Base-by-base conservation (phyloP, 37 sponge, comb jelly and placozoan genomes). In the Theonella swinhoei region DNA sequence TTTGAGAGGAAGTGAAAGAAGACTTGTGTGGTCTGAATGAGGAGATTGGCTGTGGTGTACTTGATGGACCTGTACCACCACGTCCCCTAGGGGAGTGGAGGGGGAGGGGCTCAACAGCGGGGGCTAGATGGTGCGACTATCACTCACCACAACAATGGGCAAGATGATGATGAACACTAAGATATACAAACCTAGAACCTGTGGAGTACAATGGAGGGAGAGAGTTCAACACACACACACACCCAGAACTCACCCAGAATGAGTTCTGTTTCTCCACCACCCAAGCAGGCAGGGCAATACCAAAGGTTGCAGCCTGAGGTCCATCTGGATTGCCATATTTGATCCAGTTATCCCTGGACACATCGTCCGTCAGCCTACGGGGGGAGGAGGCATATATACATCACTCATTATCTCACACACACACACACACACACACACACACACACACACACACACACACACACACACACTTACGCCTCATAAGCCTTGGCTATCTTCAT, bases 11-110 rank as follows among this genome's bases (percentile, higher is more conserved):
- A 89, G 43, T 83, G 76, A 63, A 84, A 62, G 72, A 80, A 92
- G 25, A 91, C n/a, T 43, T 83, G 75, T 0, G 80, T 77, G 30
- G 98, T 97, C 60, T 91, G 82, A 20, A 94, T 59, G 17, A 94
- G 85, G 30, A 98, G 79, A 43, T 98, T 88, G 64, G 96, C 86
- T 0, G 83, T 37, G 26, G 84, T 77, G 64, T 94, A 98, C 80
- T 94, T 96, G 64, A 96, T 87, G 39, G 93, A 89, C 30, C 90
- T 63, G 78, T 94, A 94, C 99, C 99, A 98, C 99, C 99, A 98
- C 20, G 78, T 64, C 31, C 97, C 97, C 94, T 89, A 34, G 66
- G 30, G 66, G 66, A 26, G 30, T 23, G 66, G 66, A 65, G 66
- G 66, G 60, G 19, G 66, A 26, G 66, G 30, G n/a, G 66, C 29